These are phyloP conservation scores for Cathartes aura DNA, from an alignment of 2,113 vertebrate species.

Conservation along the genomic window DNA sequence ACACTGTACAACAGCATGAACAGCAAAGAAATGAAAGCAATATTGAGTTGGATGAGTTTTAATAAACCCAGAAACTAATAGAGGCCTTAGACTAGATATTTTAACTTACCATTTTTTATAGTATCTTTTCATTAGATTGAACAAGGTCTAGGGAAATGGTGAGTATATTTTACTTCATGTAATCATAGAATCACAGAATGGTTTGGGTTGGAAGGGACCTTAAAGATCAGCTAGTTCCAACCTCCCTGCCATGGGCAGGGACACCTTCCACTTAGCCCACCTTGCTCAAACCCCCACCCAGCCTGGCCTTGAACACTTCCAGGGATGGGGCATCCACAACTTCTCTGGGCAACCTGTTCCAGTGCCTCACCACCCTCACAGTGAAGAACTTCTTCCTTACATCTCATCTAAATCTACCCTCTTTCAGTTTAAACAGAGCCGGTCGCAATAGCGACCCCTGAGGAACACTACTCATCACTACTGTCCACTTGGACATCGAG, in stretches of 20 bases:
- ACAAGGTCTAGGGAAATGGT: neutral
- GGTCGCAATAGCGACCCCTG: neutral
- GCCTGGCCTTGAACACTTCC: neutral
- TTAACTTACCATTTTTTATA: neutral
- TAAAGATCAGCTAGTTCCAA: neutral
- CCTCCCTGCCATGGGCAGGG: neutral
- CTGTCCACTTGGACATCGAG: neutral
- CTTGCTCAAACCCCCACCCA: neutral
- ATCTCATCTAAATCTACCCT: neutral
- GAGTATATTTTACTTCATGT: neutral
- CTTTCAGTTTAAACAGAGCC: neutral
- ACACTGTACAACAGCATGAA: neutral
- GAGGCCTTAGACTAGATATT: neutral
- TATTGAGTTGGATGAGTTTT: neutral
- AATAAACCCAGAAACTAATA: slow-evolving; percentile 7
- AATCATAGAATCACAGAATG: neutral
- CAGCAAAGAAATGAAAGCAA: neutral
- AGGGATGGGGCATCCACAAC: neutral
- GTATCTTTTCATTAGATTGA: neutral
- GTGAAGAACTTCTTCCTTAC: neutral
- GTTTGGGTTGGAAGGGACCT: neutral
- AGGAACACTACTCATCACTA: neutral
- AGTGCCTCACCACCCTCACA: neutral
- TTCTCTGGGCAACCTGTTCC: neutral
- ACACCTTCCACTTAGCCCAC: neutral